Evolutionary conservation across 2,888 invertebrate species (phyloP).

Genomic region (Rotaria macrura): DNA sequence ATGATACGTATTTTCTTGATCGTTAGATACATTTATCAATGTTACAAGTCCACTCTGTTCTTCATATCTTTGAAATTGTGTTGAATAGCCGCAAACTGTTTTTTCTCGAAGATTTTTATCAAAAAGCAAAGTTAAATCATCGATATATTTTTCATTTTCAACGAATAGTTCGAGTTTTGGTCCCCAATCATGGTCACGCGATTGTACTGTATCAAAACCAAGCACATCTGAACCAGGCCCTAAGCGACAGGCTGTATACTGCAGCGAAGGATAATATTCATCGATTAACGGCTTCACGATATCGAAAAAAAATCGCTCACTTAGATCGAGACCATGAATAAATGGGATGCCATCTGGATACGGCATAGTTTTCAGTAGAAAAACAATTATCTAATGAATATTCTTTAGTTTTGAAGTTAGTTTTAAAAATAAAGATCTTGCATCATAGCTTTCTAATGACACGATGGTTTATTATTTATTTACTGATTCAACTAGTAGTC

Average conservation of each 20-base stretch:
- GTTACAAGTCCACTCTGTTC: not conserved
- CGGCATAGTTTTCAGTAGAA: not conserved
- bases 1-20: not conserved
- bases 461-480: not conserved
- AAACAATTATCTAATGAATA: no score
- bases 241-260: not conserved
- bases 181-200: slow-evolving; percentile 19
- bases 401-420: not conserved
- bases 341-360: not conserved
- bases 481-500: not conserved
- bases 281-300: not conserved
- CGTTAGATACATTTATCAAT: not conserved
- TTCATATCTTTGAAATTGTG: not conserved
- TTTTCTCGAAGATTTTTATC: not conserved
- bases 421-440: not conserved
- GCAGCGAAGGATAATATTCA: not conserved
- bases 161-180: not conserved
- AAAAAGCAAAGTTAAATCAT: not conserved
- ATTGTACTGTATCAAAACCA: not conserved
- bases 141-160: not conserved
- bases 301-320: not conserved
- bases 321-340: not conserved
- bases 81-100: not conserved
- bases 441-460: not conserved
- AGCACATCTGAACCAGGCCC: not conserved